A percentile compares a stretch with the other conserved stretches of the same genome.
phyloP scores from a whole-genome alignment of 2,797 vertebrate genomes.

The Cichlasoma orientale region DNA sequence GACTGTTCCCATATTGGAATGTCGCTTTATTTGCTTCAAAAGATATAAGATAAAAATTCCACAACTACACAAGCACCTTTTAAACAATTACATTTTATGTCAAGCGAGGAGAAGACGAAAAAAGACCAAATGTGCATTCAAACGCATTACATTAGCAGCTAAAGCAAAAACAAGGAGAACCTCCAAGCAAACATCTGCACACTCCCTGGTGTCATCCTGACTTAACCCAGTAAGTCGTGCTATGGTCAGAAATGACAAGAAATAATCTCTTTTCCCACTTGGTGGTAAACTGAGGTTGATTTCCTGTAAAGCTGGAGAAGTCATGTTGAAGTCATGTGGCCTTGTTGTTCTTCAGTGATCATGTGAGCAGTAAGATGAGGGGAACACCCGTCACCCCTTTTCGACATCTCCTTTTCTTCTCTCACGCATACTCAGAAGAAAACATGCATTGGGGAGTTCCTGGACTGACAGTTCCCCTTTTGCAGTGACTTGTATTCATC shows the following conservation, averaged over 20 bases:
- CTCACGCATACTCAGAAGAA: constrained; percentile 22
- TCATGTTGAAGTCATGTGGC: constrained; percentile 80
- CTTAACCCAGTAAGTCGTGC: background rate
- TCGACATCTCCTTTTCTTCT: constrained; percentile 20
- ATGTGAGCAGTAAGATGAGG: constrained; percentile 70
- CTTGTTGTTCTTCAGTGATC: constrained; percentile 68
- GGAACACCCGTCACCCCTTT: constrained; percentile 67
- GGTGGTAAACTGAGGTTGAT: constrained; percentile 3
- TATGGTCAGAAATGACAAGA: background rate
- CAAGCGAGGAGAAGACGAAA: background rate
- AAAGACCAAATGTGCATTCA: background rate
- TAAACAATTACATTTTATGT: background rate
- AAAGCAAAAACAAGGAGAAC: background rate
- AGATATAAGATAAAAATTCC: background rate
- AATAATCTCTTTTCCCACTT: background rate
- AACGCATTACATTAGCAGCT: background rate
- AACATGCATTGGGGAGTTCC: constrained; percentile 66
- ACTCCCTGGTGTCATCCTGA: background rate
- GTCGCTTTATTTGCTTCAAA: background rate
- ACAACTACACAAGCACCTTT: background rate
- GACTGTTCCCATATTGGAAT: background rate
- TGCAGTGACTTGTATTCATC: constrained; percentile 49
- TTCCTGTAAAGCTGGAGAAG: constrained; percentile 44
- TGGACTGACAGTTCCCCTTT: constrained; percentile 62
- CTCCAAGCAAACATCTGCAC: background rate